These are phyloP conservation scores for Formica aserva DNA, from an alignment of 2,888 invertebrate species.

Conservation along the genomic window DNA sequence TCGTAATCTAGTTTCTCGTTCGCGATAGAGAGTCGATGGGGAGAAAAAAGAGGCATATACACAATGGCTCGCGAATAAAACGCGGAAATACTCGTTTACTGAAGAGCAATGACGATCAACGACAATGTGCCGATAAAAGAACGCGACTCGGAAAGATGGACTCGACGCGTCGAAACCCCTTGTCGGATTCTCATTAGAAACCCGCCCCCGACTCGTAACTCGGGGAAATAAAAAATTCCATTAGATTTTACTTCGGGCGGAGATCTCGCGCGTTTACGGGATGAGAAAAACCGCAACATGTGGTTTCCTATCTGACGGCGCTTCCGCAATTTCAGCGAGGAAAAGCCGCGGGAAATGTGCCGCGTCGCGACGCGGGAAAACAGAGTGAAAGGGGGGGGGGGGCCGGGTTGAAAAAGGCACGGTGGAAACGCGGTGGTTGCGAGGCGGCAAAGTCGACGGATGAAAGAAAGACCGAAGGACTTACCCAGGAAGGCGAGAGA, in stretches of 20 bases:
- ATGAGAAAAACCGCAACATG: slow-evolving; percentile 60
- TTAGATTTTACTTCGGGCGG: slow-evolving; percentile 33
- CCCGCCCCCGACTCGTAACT: slow-evolving; percentile 17
- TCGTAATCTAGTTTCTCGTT: background rate
- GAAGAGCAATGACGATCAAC: background rate
- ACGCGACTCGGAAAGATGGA: slow-evolving; percentile 3
- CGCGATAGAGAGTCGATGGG: background rate
- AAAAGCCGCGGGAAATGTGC: slow-evolving; percentile 38
- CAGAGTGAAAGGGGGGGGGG: background rate
- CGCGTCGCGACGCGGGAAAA: background rate
- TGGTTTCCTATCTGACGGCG: slow-evolving; percentile 39
- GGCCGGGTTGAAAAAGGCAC: slow-evolving; percentile 30
- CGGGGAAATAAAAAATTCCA: slow-evolving; percentile 47
- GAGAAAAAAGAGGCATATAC: background rate
- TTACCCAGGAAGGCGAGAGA: background rate
- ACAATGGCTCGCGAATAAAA: slow-evolving; percentile 9
- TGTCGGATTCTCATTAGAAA: slow-evolving; percentile 45
- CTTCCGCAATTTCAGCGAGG: slow-evolving; percentile 12
- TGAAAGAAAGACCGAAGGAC: slow-evolving; percentile 31
- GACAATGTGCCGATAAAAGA: background rate
- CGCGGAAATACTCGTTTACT: background rate
- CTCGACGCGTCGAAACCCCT: background rate
- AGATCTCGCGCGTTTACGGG: slow-evolving; percentile 28
- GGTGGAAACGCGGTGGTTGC: slow-evolving; percentile 36
- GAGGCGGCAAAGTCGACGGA: slow-evolving; percentile 23